Evolutionary conservation across 2,113 vertebrate species (phyloP).

Genomic region (Psittacara wagleri): DNA sequence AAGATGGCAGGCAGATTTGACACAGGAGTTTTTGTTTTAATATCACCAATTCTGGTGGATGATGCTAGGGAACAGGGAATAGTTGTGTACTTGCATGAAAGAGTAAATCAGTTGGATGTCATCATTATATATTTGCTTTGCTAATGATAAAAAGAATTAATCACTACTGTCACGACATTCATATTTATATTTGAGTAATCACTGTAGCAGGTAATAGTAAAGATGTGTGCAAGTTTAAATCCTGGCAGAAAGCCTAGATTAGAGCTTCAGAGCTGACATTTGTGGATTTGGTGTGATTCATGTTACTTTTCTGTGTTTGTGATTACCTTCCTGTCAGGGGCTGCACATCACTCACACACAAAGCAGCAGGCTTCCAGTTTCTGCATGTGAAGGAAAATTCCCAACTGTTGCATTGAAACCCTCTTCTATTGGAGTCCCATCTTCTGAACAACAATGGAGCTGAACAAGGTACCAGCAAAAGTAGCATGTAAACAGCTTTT

Average conservation of each 20-base stretch:
- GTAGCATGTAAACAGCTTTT: not conserved
- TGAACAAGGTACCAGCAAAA: not conserved
- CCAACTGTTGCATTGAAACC: not conserved
- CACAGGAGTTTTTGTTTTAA: not conserved
- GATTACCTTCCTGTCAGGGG: not conserved
- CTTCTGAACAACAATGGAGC: fast-evolving
- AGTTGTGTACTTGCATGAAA: not conserved
- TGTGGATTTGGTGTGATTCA: not conserved
- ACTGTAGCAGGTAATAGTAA: not conserved
- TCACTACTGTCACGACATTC: not conserved
- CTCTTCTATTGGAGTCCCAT: not conserved
- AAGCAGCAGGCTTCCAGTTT: not conserved
- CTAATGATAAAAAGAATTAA: constrained; percentile 36
- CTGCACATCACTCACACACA: not conserved
- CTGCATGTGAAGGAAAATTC: not conserved
- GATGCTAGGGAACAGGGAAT: not conserved
- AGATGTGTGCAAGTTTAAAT: not conserved
- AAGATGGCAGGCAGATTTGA: not conserved
- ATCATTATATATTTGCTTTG: not conserved
- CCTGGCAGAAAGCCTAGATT: not conserved
- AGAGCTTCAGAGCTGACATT: not conserved
- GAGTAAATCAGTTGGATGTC: not conserved
- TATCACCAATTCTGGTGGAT: not conserved
- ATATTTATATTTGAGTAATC: not conserved
- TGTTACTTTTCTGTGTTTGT: not conserved